These are phyloP conservation scores for Lateolabrax maculatus DNA, from an alignment of 2,797 vertebrate species.

Conservation along the genomic window DNA sequence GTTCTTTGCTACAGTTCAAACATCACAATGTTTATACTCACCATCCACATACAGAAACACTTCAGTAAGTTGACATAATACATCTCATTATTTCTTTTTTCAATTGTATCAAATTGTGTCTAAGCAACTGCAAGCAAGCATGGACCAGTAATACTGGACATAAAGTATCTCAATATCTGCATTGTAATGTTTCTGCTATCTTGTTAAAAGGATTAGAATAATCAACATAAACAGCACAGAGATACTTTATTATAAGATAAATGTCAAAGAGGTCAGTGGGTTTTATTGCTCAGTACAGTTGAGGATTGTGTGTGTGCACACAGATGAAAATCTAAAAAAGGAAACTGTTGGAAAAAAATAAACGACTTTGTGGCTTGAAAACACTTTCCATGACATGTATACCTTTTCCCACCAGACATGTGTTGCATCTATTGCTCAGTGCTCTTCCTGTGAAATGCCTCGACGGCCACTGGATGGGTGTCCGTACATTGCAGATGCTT, in stretches of 20 bases:
- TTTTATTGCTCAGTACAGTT: not conserved
- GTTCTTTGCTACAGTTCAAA: not conserved
- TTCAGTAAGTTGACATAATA: not conserved
- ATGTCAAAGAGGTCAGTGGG: not conserved
- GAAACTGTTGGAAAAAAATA: not conserved
- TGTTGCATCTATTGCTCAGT: not conserved
- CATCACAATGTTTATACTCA: not conserved
- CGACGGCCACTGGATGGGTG: no score
- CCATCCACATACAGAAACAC: not conserved
- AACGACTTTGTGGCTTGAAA: not conserved
- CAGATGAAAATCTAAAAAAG: not conserved
- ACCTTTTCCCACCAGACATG: not conserved
- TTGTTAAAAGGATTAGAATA: not conserved
- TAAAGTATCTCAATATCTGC: no score
- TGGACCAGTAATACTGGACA: no score
- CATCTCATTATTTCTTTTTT: not conserved
- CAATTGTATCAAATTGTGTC: not conserved
- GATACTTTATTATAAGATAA: conserved; percentile 10
- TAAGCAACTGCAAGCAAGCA: not conserved
- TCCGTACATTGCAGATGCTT: no score
- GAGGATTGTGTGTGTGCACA: not conserved
- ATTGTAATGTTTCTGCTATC: not conserved
- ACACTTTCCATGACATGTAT: not conserved
- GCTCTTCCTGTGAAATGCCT: no score
- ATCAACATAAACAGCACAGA: not conserved